Conservation (phyloP, 2,888 invertebrate species). For the Chrysolina haemoptera region DNA sequence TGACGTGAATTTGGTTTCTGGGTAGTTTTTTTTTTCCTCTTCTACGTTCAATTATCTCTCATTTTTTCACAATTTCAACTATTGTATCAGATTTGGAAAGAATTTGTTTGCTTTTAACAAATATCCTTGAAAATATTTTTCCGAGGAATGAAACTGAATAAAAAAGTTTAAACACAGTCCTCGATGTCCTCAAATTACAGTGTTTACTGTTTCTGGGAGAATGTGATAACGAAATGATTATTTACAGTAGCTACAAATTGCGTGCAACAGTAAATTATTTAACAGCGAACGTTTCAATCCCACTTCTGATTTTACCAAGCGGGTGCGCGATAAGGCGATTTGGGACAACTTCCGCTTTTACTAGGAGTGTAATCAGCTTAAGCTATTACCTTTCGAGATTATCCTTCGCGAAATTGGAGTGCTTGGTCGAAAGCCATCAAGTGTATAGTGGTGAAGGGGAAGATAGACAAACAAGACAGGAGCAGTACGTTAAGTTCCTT, state of each 20-base stretch:
- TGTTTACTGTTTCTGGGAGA: background rate
- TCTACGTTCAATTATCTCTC: too few species aligned
- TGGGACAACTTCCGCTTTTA: slow-evolving; percentile 26
- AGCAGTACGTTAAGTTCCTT: too few species aligned
- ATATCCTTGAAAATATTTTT: too few species aligned
- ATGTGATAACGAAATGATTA: background rate
- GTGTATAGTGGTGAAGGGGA: background rate
- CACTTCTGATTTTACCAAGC: background rate
- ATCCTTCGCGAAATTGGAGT: slow-evolving; percentile 21
- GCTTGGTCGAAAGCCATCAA: slow-evolving; percentile 10
- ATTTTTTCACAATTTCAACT: too few species aligned
- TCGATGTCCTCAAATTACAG: background rate
- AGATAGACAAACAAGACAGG: background rate
- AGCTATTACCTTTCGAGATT: slow-evolving; percentile 22
- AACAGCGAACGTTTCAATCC: background rate
- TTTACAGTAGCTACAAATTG: background rate
- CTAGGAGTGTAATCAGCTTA: slow-evolving; percentile 31
- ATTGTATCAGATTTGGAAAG: too few species aligned
- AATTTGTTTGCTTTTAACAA: too few species aligned
- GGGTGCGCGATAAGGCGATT: slow-evolving; percentile 39
- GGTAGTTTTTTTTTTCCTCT: too few species aligned
- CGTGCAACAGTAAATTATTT: background rate
- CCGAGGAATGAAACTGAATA: too few species aligned
- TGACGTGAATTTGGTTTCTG: too few species aligned
- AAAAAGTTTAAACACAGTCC: too few species aligned